Conservation (phyloP, 2,113 vertebrate genomes). For the Psilopogon haemacephalus region DNA sequence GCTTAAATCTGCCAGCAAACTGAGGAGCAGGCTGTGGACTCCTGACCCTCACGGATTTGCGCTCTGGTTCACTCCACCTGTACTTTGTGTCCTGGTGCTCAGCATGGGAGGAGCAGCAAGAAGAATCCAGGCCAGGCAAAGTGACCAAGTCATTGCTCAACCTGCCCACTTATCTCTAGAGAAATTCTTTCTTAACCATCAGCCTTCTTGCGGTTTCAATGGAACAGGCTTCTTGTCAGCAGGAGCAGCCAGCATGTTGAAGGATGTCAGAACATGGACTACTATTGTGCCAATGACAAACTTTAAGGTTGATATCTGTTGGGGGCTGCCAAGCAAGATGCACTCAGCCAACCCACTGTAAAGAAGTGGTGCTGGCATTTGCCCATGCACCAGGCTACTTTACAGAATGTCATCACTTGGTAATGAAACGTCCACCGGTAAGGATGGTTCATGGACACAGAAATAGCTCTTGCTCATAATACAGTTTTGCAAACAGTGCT, state of each 20-base stretch:
- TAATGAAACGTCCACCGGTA: neutral
- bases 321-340: neutral
- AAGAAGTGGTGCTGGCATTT: conserved; percentile 37
- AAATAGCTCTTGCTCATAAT: conserved; percentile 52
- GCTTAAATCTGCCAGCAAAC: neutral
- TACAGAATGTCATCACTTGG: conserved; percentile 44
- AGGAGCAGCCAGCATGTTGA: neutral
- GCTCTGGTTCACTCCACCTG: neutral
- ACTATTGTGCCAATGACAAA: neutral
- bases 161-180: neutral
- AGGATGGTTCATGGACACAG: conserved; percentile 17
- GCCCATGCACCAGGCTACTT: conserved; percentile 41
- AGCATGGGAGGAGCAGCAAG: neutral
- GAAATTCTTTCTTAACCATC: neutral
- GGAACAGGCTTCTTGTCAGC: neutral
- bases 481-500: conserved; percentile 58
- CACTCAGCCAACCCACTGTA: neutral
- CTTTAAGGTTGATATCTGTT: conserved; percentile 16
- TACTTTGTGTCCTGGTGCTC: neutral
- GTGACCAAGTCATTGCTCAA: neutral
- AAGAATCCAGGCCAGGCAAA: neutral
- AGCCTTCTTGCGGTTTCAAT: neutral
- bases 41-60: neutral
- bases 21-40: neutral
- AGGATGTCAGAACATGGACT: neutral